Conservation (phyloP, 1,140 invertebrate genomes). For the Oscheius sp. region DNA sequence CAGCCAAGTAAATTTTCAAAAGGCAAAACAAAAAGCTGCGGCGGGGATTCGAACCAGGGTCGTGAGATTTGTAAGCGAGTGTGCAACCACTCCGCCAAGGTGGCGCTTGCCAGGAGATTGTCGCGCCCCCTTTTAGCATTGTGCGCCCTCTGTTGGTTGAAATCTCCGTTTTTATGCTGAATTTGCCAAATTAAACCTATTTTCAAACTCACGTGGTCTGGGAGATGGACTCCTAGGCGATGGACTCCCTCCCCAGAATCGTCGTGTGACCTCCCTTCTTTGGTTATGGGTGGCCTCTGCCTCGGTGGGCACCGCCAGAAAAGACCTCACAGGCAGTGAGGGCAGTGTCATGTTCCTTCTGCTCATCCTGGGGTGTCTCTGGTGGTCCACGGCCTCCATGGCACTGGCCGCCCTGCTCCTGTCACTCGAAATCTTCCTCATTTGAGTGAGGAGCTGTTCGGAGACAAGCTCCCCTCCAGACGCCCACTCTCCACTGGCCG, state of each 20-base stretch:
- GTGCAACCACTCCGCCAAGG: no score
- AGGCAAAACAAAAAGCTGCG: no score
- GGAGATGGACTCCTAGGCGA: constrained; percentile 25
- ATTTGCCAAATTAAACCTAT: not conserved
- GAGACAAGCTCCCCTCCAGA: not conserved
- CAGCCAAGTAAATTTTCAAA: no score
- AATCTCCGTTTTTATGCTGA: not conserved
- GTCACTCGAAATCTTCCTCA: not conserved
- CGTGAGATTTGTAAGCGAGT: no score
- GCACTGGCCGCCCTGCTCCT: not conserved
- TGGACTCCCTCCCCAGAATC: constrained; percentile 32
- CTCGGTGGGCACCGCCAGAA: constrained; percentile 1
- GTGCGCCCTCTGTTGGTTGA: no score
- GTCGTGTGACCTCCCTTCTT: not conserved
- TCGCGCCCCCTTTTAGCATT: no score
- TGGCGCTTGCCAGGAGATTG: no score
- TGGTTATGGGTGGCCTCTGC: not conserved
- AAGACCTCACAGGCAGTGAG: not conserved
- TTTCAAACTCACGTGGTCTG: not conserved
- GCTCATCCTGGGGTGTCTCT: not conserved
- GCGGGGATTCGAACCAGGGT: no score
- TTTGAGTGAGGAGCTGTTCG: constrained; percentile 4
- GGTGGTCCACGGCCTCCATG: no score
- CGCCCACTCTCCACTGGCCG: constrained; percentile 4
- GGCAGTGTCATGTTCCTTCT: constrained; percentile 6